A percentile compares a stretch with the other conserved stretches of the same genome.
These are phyloP conservation scores for Bradypodion pumilum DNA, from an alignment of 2,797 vertebrate species.

Conservation along the genomic window DNA sequence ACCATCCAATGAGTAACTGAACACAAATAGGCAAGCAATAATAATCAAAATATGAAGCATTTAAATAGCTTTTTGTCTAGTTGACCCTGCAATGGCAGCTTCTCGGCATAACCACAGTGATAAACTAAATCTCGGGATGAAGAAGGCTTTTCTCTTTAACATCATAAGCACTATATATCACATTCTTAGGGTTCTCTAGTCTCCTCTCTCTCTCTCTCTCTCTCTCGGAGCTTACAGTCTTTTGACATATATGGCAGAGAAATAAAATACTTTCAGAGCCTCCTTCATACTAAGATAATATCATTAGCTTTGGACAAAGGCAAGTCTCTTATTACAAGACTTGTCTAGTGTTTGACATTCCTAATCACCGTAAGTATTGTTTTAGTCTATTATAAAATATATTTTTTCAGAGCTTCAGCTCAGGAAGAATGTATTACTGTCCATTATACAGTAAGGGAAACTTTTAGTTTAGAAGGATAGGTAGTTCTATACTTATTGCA, in stretches of 20 bases:
- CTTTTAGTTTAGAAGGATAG: background rate
- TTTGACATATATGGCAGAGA: background rate
- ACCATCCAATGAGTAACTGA: background rate
- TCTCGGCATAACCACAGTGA: background rate
- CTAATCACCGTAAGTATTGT: slow-evolving; percentile 16
- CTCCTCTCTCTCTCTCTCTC: background rate
- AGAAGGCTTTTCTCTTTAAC: background rate
- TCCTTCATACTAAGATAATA: slow-evolving; percentile 46
- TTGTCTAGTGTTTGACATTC: slow-evolving; percentile 19
- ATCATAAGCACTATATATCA: background rate
- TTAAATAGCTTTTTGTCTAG: background rate
- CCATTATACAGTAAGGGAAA: background rate
- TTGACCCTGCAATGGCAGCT: background rate
- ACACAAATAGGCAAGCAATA: background rate
- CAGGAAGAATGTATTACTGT: background rate
- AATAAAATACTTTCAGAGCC: slow-evolving; percentile 44
- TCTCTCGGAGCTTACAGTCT: background rate
- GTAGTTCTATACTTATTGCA: background rate
- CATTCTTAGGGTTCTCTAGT: background rate
- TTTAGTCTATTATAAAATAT: slow-evolving; percentile 8
- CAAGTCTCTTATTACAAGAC: slow-evolving; percentile 44
- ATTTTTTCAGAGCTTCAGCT: slow-evolving; percentile 2
- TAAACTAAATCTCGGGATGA: background rate
- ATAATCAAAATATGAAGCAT: background rate
- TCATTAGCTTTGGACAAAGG: slow-evolving; percentile 52